Evolutionary conservation across 2,113 vertebrate species (phyloP), one percentile per base, ranked within the genome.

Genomic region (Myrmophylax atrothorax): DNA sequence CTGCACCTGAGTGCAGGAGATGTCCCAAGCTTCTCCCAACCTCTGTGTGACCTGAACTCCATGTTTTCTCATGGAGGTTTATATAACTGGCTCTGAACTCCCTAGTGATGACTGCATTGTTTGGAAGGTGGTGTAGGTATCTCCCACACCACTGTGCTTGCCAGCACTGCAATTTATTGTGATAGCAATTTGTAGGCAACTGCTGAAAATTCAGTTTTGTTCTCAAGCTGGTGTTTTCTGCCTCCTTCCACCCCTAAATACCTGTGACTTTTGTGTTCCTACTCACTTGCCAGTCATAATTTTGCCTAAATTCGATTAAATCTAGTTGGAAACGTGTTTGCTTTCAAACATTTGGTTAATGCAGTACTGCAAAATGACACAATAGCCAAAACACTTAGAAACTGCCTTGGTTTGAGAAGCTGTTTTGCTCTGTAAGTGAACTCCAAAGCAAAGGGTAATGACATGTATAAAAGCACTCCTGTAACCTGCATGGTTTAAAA

Each of bases 1-100:
- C n/a, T 60, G 18, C 6, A 22, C n/a, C 49, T 55, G n/a, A 13
- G 16, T 68, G 73, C 59, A 35, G 31, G 10, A 55, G 50, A 18
- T 1, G 0, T n/a, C 59, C 10, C 0, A 0, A 46, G 44, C 25
- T n/a, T 46, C 35, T 88, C 29, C 64, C n/a, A 3, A 28, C 6
- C 2, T 68, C 10, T 20, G 4, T 37, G 72, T 44, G 83, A 55
- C 59, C 55, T 38, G 35, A 59, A 37, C 76, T 68, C 4, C 5
- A 0, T 10, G 14, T 40, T 44, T 47, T 47, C 44, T 59, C 22
- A 4, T 8, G 38, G n/a, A 42, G 29, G 42, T 88, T 15, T 26
- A 8, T 14, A 7, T 12, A 14, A 20, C 24, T 50, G 80, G 29
- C 37, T 69, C 46, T 74, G 79, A 91, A 3, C 50, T 90, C 40